Percentiles rank a stretch among this genome's conserved stretches.
phyloP scores from a whole-genome alignment of 2,888 invertebrate species.

The Colostygia pectinataria region DNA sequence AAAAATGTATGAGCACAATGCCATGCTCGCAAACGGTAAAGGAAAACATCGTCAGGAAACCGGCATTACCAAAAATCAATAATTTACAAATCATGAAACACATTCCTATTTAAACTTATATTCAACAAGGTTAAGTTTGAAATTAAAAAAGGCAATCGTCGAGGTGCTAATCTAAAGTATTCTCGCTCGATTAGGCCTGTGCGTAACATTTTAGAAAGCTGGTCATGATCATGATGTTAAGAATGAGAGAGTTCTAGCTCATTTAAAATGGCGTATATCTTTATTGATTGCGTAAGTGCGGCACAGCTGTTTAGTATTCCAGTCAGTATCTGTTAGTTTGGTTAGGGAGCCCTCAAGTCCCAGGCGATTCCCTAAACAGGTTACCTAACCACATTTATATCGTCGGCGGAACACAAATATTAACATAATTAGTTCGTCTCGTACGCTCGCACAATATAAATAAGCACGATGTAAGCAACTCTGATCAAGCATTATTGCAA shows the following conservation, averaged over 20 bases:
- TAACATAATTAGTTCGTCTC: constrained; percentile 70
- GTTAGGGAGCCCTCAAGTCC: constrained; percentile 65
- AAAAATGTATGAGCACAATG: constrained; percentile 2
- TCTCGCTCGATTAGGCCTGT: no score
- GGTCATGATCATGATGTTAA: no score
- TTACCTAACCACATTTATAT: constrained; percentile 77
- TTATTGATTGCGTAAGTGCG: constrained; percentile 63
- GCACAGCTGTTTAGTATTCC: constrained; percentile 65
- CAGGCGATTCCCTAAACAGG: constrained; percentile 75
- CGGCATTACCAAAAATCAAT: no score
- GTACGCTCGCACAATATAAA: constrained; percentile 57
- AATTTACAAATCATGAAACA: no score
- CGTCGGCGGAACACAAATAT: constrained; percentile 69
- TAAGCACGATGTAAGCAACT: constrained; percentile 42
- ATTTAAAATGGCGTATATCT: constrained; percentile 39
- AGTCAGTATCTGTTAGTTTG: constrained; percentile 66
- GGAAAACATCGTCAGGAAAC: no score
- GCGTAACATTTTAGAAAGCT: no score
- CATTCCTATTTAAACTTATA: no score
- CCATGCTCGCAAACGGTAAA: no score
- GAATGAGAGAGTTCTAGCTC: no score
- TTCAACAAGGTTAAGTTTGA: no score
- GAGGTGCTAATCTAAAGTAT: no score
- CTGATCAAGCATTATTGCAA: constrained; percentile 43
- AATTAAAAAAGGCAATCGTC: no score